Evolutionary conservation across 1,140 invertebrate species (phyloP).

Genomic region (Euglossa dilemma): DNA sequence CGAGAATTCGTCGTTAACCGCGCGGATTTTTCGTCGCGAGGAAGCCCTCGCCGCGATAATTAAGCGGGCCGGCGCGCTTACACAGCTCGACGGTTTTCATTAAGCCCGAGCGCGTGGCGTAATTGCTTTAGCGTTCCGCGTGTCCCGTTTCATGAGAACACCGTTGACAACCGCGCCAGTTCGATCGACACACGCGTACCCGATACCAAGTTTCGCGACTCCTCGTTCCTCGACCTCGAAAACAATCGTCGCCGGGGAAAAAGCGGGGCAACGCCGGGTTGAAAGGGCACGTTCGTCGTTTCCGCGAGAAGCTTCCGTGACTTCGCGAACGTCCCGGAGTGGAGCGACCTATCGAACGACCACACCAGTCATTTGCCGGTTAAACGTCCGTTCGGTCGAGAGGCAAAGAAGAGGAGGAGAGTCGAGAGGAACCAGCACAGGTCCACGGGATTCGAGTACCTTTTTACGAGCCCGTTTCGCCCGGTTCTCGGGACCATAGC

Average conservation of each 20-base stretch:
- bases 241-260: neutral
- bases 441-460: neutral
- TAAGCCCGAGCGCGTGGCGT: conserved; percentile 19
- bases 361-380: conserved; percentile 1
- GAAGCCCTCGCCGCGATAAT: conserved; percentile 17
- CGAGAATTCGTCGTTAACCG: neutral
- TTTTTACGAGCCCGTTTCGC: conserved; percentile 26
- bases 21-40: neutral
- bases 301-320: neutral
- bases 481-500: neutral
- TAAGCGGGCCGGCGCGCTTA: neutral
- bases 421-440: too few relatives aligned
- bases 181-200: neutral
- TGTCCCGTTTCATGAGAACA: neutral
- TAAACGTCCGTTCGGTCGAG: neutral
- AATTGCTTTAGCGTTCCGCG: conserved; percentile 34
- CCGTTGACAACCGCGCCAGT: neutral
- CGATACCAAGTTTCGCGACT: neutral
- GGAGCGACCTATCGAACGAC: neutral
- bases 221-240: neutral
- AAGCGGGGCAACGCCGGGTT: neutral
- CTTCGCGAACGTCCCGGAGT: neutral
- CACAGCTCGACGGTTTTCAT: conserved; percentile 17
- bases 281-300: neutral
- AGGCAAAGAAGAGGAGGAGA: neutral